A percentile compares a stretch with the other conserved stretches of the same genome.
Conservation (phyloP, 2,888 invertebrate genomes). For the Hydriomena furcata region DNA sequence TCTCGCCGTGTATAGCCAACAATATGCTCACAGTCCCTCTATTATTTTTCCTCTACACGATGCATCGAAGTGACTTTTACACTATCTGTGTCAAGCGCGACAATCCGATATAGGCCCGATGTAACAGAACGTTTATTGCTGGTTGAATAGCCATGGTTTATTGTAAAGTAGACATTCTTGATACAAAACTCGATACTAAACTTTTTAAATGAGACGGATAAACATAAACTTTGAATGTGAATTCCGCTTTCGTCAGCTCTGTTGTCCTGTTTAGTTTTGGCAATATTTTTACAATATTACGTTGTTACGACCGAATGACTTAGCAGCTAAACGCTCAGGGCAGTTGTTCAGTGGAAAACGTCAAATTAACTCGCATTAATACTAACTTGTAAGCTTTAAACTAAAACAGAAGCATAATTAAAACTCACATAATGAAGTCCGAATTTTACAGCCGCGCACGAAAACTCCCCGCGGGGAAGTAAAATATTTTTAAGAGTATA, state of each 20-base stretch:
- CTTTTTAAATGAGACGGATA: constrained; percentile 7
- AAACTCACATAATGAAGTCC: constrained; percentile 22
- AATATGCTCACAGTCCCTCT: background rate
- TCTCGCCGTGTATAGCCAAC: no score
- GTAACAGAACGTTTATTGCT: constrained; percentile 21
- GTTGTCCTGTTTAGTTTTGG: background rate
- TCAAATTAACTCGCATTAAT: no score
- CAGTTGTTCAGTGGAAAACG: no score
- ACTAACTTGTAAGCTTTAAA: no score
- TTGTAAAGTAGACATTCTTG: constrained; percentile 14
- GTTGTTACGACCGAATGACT: background rate
- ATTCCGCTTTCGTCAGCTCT: constrained; percentile 1
- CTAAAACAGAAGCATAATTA: constrained; percentile 26
- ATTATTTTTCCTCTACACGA: constrained; percentile 11
- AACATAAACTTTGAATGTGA: constrained; percentile 5
- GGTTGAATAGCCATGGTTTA: constrained; percentile 12
- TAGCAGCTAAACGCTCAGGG: background rate
- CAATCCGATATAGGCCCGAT: constrained; percentile 19
- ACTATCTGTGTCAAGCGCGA: constrained; percentile 13
- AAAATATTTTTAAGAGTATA: constrained; percentile 58
- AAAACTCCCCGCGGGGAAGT: constrained; percentile 45
- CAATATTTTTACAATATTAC: no score
- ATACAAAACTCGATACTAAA: constrained; percentile 8
- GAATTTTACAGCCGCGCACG: constrained; percentile 19
- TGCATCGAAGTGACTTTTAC: constrained; percentile 13